Evolutionary conservation across 2,797 vertebrate genomes (phyloP).

Genomic region (Esox lucius): DNA sequence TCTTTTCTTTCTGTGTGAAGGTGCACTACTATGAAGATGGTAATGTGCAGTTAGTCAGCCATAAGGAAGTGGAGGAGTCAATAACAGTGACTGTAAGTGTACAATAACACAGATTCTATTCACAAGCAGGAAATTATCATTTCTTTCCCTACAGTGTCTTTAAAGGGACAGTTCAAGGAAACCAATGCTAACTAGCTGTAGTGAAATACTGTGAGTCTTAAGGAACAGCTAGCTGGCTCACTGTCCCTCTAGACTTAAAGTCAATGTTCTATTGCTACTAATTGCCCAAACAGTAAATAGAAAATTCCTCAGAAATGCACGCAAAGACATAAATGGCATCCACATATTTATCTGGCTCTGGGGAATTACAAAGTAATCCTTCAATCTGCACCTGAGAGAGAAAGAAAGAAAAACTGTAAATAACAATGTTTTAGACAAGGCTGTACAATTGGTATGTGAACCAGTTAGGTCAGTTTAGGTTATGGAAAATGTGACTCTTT

Average conservation of each 20-base stretch:
- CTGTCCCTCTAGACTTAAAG: no score
- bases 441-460: background rate
- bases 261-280: no score
- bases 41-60: slow-evolving; percentile 98
- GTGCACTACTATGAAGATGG: slow-evolving; percentile 99
- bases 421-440: background rate
- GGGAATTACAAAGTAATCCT: background rate
- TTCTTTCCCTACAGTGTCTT: background rate
- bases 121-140: background rate
- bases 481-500: slow-evolving; percentile 12
- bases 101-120: background rate
- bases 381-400: background rate
- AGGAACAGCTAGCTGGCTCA: no score
- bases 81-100: slow-evolving; percentile 91
- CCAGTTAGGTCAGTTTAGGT: background rate
- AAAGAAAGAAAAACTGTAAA: background rate
- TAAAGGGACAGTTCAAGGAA: no score
- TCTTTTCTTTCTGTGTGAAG: slow-evolving; percentile 63
- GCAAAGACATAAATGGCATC: no score
- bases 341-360: no score
- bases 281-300: no score
- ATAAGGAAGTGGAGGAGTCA: slow-evolving; percentile 96
- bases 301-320: no score
- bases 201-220: no score
- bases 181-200: no score